Base-by-base conservation (phyloP, 2,888 invertebrate genomes). In the Anodontia alba region DNA sequence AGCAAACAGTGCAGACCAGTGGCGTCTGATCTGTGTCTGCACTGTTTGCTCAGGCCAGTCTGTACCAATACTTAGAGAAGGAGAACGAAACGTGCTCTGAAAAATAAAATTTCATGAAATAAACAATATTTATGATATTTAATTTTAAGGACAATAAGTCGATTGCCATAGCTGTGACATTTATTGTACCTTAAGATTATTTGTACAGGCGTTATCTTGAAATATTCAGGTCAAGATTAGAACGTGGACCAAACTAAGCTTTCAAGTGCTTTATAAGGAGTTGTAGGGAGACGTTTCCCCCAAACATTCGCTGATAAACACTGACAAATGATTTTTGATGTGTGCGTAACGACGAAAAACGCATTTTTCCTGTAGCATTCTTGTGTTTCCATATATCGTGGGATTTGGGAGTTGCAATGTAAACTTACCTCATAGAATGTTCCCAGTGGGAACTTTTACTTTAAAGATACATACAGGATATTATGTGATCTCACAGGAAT, bases 241-340 rank as follows among this genome's bases (percentile, higher is more conserved):
- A 57, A 57, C 57, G 29, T 57, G 23, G 57, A 57, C 57, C 26
- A 57, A 57, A 15, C n/a, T 49, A 49, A 49, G n/a, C 17, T 49
- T 49, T 49, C 49, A 49, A 57, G 57, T 57, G 57, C 57, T 57
- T 57, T n/a, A 49, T n/a, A 57, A 57, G 57, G 57, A 57, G 57
- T 57, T 57, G 5, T 26, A 57, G 57, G 57, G n/a, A 57, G 57
- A 57, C 57, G 26, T 29, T 29, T 57, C 26, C 23, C 51, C 57
- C 23, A 29, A 29, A 57, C 29, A 2, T 23, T 23, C 5, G 7
- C 57, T 57, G 57, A 57, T 57, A 57, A 57, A 23, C 26, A 8
- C 5, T 57, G 15, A 57, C 29, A 57, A 57, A 57, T 57, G 57
- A n/a, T 57, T 23, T 3, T 10, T 57, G 57, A 57, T 57, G 23